Evolutionary conservation across 2,797 vertebrate species (phyloP).

Genomic region (Platyrinchus mystaceus): DNA sequence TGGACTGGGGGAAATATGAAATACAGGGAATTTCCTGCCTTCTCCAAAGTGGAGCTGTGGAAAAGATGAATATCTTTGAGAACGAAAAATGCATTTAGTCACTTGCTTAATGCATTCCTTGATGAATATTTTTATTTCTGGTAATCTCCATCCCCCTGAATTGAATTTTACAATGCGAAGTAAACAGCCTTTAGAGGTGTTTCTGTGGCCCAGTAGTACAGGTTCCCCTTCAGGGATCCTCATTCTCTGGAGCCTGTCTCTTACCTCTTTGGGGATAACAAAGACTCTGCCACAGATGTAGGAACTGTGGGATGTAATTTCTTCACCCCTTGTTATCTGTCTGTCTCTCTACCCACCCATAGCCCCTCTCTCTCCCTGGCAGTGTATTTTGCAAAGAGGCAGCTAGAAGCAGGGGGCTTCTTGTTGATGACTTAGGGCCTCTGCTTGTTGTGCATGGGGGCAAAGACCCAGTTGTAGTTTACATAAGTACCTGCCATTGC

Average conservation of each 20-base stretch:
- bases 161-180: not conserved
- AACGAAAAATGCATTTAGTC: not conserved
- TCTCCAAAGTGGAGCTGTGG: not conserved
- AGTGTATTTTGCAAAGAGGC: not conserved
- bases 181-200: not conserved
- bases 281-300: not conserved
- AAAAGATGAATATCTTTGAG: not conserved
- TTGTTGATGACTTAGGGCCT: constrained; percentile 29
- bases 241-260: no score
- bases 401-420: not conserved
- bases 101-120: not conserved
- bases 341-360: no score
- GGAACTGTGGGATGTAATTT: not conserved
- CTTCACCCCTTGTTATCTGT: not conserved
- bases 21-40: not conserved
- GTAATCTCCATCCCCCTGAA: rapidly evolving
- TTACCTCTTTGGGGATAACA: rapidly evolving
- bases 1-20: not conserved
- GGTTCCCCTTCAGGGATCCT: not conserved
- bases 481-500: constrained; percentile 50
- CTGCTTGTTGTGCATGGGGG: not conserved
- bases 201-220: not conserved
- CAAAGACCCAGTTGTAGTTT: constrained; percentile 47
- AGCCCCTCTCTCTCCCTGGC: not conserved
- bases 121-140: not conserved